Evolutionary conservation across 2,888 invertebrate species (phyloP).

Genomic region (Drosophila suboccidentalis): DNA sequence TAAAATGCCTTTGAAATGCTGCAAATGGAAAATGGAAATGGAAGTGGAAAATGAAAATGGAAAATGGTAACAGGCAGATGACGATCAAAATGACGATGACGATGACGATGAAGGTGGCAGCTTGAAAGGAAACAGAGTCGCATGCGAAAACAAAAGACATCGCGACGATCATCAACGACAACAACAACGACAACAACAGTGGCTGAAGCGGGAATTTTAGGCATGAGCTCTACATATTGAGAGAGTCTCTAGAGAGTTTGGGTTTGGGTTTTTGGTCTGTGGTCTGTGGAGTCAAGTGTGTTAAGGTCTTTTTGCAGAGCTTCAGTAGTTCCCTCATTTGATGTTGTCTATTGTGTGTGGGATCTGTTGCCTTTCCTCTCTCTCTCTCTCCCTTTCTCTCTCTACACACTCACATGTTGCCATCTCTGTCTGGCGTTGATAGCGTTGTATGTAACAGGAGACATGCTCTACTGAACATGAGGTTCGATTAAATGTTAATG

Average conservation of each 20-base stretch:
- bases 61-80: conserved; percentile 50
- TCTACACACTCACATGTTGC: conserved; percentile 14
- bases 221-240: conserved; percentile 32
- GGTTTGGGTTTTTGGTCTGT: conserved; percentile 27
- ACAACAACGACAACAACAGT: conserved; percentile 9
- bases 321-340: conserved; percentile 80
- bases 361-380: conserved; percentile 55
- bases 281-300: conserved; percentile 65
- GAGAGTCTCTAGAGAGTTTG: conserved; percentile 10
- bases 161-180: conserved; percentile 55
- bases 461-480: conserved; percentile 85
- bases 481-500: conserved; percentile 85
- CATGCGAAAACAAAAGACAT: conserved; percentile 67
- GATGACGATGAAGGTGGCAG: conserved; percentile 34
- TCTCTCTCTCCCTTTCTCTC: conserved; percentile 24
- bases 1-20: conserved; percentile 68
- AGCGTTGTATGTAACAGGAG: conserved; percentile 83
- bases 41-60: conserved; percentile 35
- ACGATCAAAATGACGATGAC: conserved; percentile 10
- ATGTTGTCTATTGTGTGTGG: conserved; percentile 64
- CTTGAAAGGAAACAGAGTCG: conserved; percentile 52
- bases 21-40: conserved; percentile 65
- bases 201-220: conserved; percentile 20
- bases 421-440: conserved; percentile 53
- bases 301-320: conserved; percentile 78